A percentile compares a stretch with the other conserved stretches of the same genome.
Conservation (phyloP, 2,888 invertebrate species). For the Argynnis bischoffii region DNA sequence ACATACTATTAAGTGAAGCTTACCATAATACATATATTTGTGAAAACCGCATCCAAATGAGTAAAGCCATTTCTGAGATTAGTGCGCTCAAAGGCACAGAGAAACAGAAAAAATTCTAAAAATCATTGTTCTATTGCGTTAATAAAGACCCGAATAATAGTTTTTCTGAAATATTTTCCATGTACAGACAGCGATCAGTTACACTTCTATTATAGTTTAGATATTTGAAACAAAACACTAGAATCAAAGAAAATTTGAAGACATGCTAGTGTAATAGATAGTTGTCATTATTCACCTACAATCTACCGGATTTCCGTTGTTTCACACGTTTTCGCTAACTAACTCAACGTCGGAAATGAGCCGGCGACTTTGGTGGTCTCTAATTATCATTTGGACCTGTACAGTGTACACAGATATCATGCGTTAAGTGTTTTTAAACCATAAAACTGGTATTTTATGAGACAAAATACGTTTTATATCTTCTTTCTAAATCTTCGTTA, state of each 20-base stretch:
- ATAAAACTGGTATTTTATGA: slow-evolving; percentile 64
- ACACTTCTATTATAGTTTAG: no score
- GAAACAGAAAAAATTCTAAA: no score
- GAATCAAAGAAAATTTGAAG: background rate
- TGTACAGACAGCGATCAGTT: no score
- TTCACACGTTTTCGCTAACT: slow-evolving; percentile 36
- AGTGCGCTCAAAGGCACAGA: no score
- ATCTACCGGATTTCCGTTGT: slow-evolving; percentile 33
- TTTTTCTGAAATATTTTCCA: no score
- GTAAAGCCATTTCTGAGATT: no score
- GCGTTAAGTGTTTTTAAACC: slow-evolving; percentile 46
- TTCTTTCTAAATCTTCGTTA: slow-evolving; percentile 30
- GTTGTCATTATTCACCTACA: slow-evolving; percentile 20
- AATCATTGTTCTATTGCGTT: no score
- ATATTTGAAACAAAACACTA: background rate
- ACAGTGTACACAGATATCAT: slow-evolving; percentile 45
- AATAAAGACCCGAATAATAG: no score
- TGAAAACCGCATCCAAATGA: no score
- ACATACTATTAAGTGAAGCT: no score
- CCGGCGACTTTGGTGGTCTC: slow-evolving; percentile 69
- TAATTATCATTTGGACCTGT: slow-evolving; percentile 64
- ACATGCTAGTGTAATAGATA: background rate
- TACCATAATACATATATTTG: no score
- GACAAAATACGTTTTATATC: slow-evolving; percentile 39
- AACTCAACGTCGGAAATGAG: slow-evolving; percentile 29